A percentile compares a stretch with the other conserved stretches of the same genome.
phyloP scores from a whole-genome alignment of 2,113 vertebrate species.

The Tychaedon coryphoeus region DNA sequence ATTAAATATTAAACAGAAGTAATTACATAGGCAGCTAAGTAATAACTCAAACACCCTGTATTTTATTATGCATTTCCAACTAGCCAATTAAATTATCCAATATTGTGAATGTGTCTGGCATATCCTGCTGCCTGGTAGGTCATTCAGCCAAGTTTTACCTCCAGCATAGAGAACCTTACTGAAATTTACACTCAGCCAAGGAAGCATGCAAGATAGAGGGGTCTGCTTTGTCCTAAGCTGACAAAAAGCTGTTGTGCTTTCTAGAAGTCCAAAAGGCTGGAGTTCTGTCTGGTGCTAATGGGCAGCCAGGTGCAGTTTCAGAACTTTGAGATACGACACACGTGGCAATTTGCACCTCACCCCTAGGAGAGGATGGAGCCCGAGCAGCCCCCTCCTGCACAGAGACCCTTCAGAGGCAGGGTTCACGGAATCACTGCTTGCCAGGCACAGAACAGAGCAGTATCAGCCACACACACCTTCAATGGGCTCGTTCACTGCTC shows the following conservation, averaged over 20 bases:
- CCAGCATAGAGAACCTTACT: background rate
- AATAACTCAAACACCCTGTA: conserved; percentile 30
- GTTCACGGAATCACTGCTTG: background rate
- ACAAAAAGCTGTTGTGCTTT: background rate
- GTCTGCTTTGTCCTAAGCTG: background rate
- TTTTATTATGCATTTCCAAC: conserved; percentile 37
- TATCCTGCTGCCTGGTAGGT: background rate
- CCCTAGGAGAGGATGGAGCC: background rate
- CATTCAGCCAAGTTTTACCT: background rate
- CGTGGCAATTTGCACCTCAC: background rate
- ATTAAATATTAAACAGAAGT: conserved; percentile 61
- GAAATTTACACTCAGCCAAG: background rate
- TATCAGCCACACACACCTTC: background rate
- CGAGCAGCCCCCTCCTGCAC: background rate
- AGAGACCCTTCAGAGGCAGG: background rate
- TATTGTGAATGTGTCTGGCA: background rate
- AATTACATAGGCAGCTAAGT: conserved; percentile 56
- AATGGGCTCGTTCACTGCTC: background rate
- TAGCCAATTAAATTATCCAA: background rate
- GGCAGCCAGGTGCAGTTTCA: background rate
- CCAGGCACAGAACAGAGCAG: background rate
- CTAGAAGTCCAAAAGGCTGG: background rate
- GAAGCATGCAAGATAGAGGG: background rate
- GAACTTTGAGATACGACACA: background rate
- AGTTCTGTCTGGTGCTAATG: too few relatives aligned